Evolutionary conservation across 2,888 invertebrate species (phyloP).

Genomic region (Listrodromus nycthemerus): DNA sequence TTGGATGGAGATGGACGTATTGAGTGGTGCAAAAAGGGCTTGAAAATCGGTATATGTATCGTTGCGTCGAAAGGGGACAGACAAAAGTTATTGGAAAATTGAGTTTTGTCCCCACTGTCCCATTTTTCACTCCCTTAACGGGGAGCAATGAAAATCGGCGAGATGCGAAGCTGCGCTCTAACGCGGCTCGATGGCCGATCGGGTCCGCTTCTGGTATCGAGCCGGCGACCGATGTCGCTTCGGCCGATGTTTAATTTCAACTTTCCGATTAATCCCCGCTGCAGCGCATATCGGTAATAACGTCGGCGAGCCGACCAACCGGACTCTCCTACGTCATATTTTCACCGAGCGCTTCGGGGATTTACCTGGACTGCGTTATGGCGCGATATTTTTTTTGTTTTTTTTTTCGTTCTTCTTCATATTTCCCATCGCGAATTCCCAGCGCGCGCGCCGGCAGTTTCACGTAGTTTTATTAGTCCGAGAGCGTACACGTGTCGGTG

Average conservation of each 20-base stretch:
- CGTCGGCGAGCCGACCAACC: slow-evolving; percentile 8
- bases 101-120: too few relatives aligned
- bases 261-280: slow-evolving; percentile 66
- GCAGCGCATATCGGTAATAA: slow-evolving; percentile 50
- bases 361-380: slow-evolving; percentile 42
- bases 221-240: background rate
- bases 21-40: too few relatives aligned
- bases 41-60: too few relatives aligned
- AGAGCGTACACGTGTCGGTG: slow-evolving; percentile 5
- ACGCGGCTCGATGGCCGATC: background rate
- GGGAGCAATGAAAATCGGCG: too few relatives aligned
- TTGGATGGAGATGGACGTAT: too few relatives aligned
- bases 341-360: slow-evolving; percentile 21
- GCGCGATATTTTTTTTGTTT: slow-evolving; percentile 39
- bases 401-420: slow-evolving; percentile 9
- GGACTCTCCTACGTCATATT: slow-evolving; percentile 35
- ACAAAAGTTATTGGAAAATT: too few relatives aligned
- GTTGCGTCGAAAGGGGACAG: too few relatives aligned
- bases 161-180: background rate
- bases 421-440: too few relatives aligned
- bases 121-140: too few relatives aligned
- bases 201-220: slow-evolving; percentile 6
- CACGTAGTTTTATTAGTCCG: slow-evolving; percentile 19
- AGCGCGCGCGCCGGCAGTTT: background rate
- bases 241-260: slow-evolving; percentile 66